These are phyloP conservation scores for Dicentrarchus labrax DNA, from an alignment of 2,113 vertebrate species.

Conservation along the genomic window DNA sequence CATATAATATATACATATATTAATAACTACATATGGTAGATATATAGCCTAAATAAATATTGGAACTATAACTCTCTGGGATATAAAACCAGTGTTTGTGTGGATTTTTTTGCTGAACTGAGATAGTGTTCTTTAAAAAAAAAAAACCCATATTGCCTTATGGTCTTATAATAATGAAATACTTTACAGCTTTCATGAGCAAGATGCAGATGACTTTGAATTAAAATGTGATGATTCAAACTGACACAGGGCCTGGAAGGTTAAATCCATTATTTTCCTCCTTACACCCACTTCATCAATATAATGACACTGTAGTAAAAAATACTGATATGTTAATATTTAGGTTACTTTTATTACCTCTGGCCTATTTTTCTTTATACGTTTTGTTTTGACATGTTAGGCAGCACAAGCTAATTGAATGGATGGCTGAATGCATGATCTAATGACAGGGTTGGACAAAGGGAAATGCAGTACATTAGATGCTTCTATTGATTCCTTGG, in stretches of 20 bases:
- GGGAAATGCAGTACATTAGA: neutral
- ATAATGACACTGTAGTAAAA: neutral
- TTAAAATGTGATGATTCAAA: neutral
- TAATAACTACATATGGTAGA: neutral
- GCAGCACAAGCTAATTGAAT: neutral
- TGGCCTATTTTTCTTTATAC: neutral
- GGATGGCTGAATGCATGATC: neutral
- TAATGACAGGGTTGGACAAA: neutral
- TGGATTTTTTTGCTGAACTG: neutral
- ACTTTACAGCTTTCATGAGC: neutral
- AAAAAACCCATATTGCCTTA: neutral
- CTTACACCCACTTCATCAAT: neutral
- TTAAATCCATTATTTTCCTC: neutral
- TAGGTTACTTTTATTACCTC: neutral
- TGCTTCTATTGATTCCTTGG: neutral
- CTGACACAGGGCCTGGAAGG: neutral
- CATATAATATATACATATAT: neutral
- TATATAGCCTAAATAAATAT: neutral
- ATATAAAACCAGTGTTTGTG: neutral
- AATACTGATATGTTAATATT: neutral
- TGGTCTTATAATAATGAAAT: constrained; percentile 26
- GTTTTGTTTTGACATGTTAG: neutral
- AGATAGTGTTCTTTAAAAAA: neutral
- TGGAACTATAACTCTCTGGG: neutral
- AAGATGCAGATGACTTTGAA: constrained; percentile 15